These are phyloP conservation scores for Colletes latitarsis DNA, from an alignment of 1,140 invertebrate species.

Conservation along the genomic window DNA sequence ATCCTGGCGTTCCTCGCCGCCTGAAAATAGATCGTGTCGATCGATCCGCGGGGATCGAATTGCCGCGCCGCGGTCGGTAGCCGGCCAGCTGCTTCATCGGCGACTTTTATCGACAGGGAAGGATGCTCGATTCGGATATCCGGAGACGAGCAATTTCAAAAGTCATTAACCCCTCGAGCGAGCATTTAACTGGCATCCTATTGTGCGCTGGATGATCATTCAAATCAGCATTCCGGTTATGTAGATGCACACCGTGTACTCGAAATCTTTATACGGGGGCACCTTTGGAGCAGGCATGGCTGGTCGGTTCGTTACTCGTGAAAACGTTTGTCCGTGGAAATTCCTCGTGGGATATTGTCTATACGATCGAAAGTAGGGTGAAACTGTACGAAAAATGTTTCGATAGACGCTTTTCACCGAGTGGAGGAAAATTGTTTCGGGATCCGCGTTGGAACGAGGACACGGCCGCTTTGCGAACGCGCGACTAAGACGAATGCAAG, in stretches of 20 bases:
- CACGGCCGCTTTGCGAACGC: background rate
- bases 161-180: slow-evolving; percentile 23
- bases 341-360: too few relatives aligned
- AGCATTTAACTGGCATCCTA: slow-evolving; percentile 18
- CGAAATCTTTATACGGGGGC: background rate
- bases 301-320: too few relatives aligned
- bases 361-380: too few relatives aligned
- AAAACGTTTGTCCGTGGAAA: too few relatives aligned
- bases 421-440: background rate
- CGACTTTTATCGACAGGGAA: background rate
- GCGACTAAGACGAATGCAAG: background rate
- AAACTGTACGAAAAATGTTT: too few relatives aligned
- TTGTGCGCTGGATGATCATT: slow-evolving; percentile 14
- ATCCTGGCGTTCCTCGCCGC: background rate
- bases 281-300: too few relatives aligned
- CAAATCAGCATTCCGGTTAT: slow-evolving; percentile 27
- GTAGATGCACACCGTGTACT: slow-evolving; percentile 6
- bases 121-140: background rate
- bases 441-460: background rate
- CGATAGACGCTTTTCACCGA: too few relatives aligned
- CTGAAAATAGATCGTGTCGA: background rate
- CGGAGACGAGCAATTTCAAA: background rate
- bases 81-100: too few relatives aligned
- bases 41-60: background rate
- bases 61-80: too few relatives aligned